phyloP scores from a whole-genome alignment of 2,797 vertebrate species.

The Antrozous pallidus region DNA sequence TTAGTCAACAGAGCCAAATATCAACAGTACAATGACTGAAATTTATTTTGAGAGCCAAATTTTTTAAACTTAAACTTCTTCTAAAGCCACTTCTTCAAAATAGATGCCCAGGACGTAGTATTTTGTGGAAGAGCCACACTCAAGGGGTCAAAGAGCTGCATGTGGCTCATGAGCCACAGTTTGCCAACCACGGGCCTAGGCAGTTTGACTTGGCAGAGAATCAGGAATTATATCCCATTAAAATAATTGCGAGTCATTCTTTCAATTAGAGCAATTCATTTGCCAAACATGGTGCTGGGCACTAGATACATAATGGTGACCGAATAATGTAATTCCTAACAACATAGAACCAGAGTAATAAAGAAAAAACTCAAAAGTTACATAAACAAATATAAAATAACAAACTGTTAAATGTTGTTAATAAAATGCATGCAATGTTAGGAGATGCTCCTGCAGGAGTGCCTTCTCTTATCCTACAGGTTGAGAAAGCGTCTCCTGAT shows the following conservation, averaged over 20 bases:
- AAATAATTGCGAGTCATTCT: background rate
- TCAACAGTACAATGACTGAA: too few relatives aligned
- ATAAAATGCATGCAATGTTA: background rate
- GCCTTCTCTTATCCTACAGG: background rate
- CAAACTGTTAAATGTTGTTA: background rate
- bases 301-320: background rate
- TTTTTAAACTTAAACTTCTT: too few relatives aligned
- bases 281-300: background rate
- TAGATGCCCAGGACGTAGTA: too few relatives aligned
- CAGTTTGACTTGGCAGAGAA: background rate
- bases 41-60: too few relatives aligned
- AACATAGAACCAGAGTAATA: background rate
- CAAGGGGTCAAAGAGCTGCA: too few relatives aligned
- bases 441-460: background rate
- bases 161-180: too few relatives aligned
- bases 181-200: too few relatives aligned
- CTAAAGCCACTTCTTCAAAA: too few relatives aligned
- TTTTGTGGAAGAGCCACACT: too few relatives aligned
- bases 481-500: background rate
- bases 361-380: background rate
- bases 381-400: background rate
- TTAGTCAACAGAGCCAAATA: too few relatives aligned
- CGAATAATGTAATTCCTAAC: background rate
- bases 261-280: background rate
- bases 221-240: background rate